These are phyloP conservation scores for Emmelina monodactyla DNA, from an alignment of 2,888 invertebrate genomes.

Conservation along the genomic window DNA sequence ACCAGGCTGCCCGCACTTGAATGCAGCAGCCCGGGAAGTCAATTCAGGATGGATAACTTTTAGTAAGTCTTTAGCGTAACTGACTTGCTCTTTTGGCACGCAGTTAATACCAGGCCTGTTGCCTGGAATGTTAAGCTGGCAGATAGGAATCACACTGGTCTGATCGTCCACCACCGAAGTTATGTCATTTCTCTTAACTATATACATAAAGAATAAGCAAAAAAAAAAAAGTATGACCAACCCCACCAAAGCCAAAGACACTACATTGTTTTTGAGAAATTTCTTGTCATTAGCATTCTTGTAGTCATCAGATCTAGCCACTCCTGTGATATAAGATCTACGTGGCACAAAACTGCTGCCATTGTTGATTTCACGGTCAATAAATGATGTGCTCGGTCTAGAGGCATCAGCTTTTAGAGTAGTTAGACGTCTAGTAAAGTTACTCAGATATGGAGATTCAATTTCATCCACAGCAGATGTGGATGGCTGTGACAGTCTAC, in stretches of 20 bases:
- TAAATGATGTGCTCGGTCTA: slow-evolving; percentile 25
- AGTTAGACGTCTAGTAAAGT: slow-evolving; percentile 71
- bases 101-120: slow-evolving; percentile 70
- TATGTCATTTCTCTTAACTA: slow-evolving; percentile 70
- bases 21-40: slow-evolving; percentile 62
- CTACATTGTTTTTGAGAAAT: slow-evolving; percentile 67
- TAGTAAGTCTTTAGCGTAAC: slow-evolving; percentile 69
- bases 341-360: slow-evolving; percentile 41
- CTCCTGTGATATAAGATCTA: slow-evolving; percentile 43
- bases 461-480: slow-evolving; percentile 55
- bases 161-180: slow-evolving; percentile 59
- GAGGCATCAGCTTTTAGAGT: slow-evolving; percentile 44
- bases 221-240: slow-evolving; percentile 71
- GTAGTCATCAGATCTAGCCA: slow-evolving; percentile 36
- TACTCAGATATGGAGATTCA: slow-evolving; percentile 75
- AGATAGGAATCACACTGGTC: slow-evolving; percentile 67
- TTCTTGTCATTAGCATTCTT: slow-evolving; percentile 51
- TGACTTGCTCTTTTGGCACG: slow-evolving; percentile 68
- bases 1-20: slow-evolving; percentile 62
- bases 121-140: slow-evolving; percentile 56
- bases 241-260: slow-evolving; percentile 70
- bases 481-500: slow-evolving; percentile 40
- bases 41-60: slow-evolving; percentile 72
- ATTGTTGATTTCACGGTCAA: slow-evolving; percentile 47
- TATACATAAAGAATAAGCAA: slow-evolving; percentile 71